Percentiles rank a stretch among this genome's conserved stretches.
phyloP scores from a whole-genome alignment of 2,113 vertebrate genomes.

The Zapornia atra region DNA sequence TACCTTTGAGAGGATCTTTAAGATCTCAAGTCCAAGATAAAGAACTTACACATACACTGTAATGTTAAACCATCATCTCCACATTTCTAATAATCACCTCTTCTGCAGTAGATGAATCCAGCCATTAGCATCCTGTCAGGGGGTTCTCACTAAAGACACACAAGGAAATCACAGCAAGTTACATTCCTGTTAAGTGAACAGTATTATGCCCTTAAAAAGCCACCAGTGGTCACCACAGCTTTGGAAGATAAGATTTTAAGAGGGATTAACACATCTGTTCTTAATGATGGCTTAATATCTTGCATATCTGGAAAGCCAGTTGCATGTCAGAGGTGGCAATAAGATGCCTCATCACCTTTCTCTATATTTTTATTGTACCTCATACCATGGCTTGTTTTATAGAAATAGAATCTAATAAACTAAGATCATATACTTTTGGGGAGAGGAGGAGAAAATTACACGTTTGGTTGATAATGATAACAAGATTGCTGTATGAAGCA shows the following conservation, averaged over 20 bases:
- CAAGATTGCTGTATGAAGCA: neutral
- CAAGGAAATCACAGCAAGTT: neutral
- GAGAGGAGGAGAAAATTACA: constrained; percentile 37
- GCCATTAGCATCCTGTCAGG: neutral
- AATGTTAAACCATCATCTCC: constrained; percentile 32
- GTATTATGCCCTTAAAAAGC: neutral
- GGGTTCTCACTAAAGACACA: neutral
- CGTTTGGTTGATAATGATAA: constrained; percentile 27
- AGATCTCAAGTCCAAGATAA: constrained; percentile 26
- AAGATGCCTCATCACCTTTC: constrained; percentile 21
- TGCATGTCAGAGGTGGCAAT: neutral
- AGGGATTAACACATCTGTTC: neutral
- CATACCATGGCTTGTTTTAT: constrained; percentile 1
- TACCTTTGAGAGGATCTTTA: constrained; percentile 54
- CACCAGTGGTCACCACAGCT: neutral
- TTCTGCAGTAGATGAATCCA: neutral
- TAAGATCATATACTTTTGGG: neutral
- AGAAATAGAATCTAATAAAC: constrained; percentile 20
- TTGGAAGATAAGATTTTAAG: neutral
- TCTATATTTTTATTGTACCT: neutral
- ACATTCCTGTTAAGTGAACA: neutral
- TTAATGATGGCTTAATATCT: neutral
- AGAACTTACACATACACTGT: neutral
- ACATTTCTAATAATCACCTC: constrained; percentile 7
- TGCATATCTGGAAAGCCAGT: neutral